phyloP scores from a whole-genome alignment of 2,113 vertebrate species.

The Cyanoderma ruficeps region DNA sequence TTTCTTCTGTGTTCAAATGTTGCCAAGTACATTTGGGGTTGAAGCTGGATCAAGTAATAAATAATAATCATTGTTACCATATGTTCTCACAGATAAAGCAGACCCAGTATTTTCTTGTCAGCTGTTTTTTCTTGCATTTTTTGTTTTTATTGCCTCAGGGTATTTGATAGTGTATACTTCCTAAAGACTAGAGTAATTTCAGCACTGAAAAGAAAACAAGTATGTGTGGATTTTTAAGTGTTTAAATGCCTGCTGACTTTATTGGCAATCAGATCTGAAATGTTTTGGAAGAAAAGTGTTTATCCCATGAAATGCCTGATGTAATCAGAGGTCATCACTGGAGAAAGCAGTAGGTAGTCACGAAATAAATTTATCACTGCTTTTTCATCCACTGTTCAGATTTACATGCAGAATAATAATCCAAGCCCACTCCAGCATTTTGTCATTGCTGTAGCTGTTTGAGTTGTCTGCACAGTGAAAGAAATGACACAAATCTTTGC shows the following conservation, averaged over 20 bases:
- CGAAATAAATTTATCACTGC: not conserved
- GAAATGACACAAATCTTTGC: not conserved
- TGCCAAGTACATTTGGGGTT: slow-evolving; percentile 10
- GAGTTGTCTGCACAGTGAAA: not conserved
- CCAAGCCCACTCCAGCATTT: not conserved
- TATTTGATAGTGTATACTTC: not conserved
- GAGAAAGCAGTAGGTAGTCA: not conserved
- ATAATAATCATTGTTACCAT: slow-evolving; percentile 37
- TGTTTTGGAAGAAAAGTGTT: not conserved
- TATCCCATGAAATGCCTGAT: not conserved
- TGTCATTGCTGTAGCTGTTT: not conserved
- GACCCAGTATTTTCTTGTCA: not conserved
- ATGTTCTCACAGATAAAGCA: slow-evolving; percentile 3
- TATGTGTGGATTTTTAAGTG: not conserved
- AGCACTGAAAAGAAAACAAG: not conserved
- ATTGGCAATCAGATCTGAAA: not conserved
- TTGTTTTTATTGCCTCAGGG: not conserved
- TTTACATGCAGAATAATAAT: not conserved
- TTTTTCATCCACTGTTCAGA: not conserved
- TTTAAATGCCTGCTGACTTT: not conserved
- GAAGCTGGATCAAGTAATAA: slow-evolving; percentile 27
- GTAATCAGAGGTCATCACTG: not conserved
- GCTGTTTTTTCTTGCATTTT: not conserved
- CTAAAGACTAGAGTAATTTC: not conserved
- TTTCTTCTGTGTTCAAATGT: not conserved